Percentiles rank a stretch among this genome's conserved stretches.
Conservation (phyloP, 2,797 vertebrate genomes). For the Chrysolophus pictus region DNA sequence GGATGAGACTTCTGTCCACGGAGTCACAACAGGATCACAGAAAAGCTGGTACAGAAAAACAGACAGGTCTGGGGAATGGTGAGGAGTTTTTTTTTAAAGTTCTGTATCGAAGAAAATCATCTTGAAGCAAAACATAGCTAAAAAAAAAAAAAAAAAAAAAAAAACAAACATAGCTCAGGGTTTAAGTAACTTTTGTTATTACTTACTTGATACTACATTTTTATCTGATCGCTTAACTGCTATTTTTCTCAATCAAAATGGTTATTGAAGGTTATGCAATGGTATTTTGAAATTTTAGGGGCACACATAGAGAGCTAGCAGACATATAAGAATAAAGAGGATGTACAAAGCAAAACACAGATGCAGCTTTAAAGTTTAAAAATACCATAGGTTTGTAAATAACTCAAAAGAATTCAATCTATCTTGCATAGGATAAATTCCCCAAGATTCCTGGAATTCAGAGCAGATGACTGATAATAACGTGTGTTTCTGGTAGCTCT, state of each 20-base stretch:
- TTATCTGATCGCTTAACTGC: background rate
- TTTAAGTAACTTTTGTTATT: background rate
- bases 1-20: background rate
- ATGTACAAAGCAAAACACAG: background rate
- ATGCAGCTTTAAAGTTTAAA: background rate
- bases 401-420: background rate
- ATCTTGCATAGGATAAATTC: background rate
- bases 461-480: background rate
- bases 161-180: too few species aligned
- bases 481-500: background rate
- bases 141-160: background rate
- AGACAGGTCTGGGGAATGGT: background rate
- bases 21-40: background rate
- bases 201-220: background rate
- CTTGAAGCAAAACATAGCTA: background rate
- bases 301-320: background rate
- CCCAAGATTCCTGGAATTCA: background rate
- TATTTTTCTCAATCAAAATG: slow-evolving; percentile 4
- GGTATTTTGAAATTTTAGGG: background rate
- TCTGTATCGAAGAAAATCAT: background rate
- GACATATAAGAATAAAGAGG: slow-evolving; percentile 1
- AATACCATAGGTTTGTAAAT: background rate
- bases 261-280: background rate
- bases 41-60: background rate
- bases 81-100: background rate